A percentile compares a stretch with the other conserved stretches of the same genome.
phyloP scores from a whole-genome alignment of 23 tunicate genomes.

The Ciona savignyi region DNA sequence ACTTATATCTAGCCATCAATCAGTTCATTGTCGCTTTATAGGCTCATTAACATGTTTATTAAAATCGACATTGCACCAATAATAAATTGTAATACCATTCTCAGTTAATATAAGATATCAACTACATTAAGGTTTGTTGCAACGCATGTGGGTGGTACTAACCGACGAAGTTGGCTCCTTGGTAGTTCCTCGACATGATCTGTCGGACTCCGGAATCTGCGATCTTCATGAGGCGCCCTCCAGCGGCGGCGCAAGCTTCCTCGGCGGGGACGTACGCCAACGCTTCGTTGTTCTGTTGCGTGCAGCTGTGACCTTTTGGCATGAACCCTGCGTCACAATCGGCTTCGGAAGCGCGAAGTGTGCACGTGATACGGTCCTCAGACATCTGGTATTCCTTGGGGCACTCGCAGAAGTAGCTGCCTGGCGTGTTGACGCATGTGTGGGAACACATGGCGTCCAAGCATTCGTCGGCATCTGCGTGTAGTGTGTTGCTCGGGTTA shows the following conservation, averaged over 20 bases:
- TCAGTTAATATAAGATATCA: too few species aligned
- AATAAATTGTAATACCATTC: too few species aligned
- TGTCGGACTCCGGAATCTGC: constrained; percentile 21
- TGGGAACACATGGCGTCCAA: constrained; percentile 37
- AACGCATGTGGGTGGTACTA: background rate
- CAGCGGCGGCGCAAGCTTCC: constrained; percentile 40
- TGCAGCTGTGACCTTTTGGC: constrained; percentile 64
- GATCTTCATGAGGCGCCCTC: constrained; percentile 50
- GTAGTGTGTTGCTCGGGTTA: too few species aligned
- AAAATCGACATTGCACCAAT: too few species aligned
- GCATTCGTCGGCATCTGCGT: constrained; percentile 59
- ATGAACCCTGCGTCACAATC: constrained; percentile 79
- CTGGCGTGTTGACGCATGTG: constrained; percentile 49
- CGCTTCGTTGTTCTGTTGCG: constrained; percentile 6
- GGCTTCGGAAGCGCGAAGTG: constrained; percentile 50
- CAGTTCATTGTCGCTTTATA: too few species aligned
- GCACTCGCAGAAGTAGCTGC: constrained; percentile 77
- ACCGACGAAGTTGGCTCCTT: constrained; percentile 63
- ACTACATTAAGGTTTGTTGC: too few species aligned
- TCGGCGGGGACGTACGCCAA: constrained; percentile 50
- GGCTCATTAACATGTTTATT: too few species aligned
- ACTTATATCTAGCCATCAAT: too few species aligned
- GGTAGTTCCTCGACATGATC: constrained; percentile 16
- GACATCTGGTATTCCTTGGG: constrained; percentile 39
- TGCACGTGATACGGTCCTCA: constrained; percentile 51